These are phyloP conservation scores for Agrochola lychnidis DNA, from an alignment of 2,888 invertebrate species.

Conservation along the genomic window DNA sequence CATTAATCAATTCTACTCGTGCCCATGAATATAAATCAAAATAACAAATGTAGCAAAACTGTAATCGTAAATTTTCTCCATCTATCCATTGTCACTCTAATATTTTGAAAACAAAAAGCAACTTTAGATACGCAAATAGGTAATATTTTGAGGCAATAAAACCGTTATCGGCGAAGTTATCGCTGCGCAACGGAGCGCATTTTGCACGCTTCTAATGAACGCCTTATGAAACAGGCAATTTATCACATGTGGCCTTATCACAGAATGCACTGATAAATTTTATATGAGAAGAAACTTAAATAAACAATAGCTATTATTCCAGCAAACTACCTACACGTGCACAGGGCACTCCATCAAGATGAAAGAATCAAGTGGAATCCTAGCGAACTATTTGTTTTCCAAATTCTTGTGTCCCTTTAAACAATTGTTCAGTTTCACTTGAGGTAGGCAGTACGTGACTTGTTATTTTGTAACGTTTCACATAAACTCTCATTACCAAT, in stretches of 20 bases:
- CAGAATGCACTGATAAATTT: conserved; percentile 86
- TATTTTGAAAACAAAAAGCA: conserved; percentile 74
- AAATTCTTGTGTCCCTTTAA: conserved; percentile 75
- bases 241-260: conserved; percentile 89
- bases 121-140: conserved; percentile 84
- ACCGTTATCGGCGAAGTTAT: conserved; percentile 87
- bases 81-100: conserved; percentile 71
- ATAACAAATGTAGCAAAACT: conserved; percentile 59
- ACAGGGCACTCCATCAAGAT: conserved; percentile 33
- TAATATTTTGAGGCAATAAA: conserved; percentile 89
- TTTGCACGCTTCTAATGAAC: conserved; percentile 90
- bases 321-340: conserved; percentile 59
- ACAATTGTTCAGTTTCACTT: conserved; percentile 84
- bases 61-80: conserved; percentile 58
- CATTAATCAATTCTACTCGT: conserved; percentile 61
- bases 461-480: conserved; percentile 84
- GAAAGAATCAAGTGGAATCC: conserved; percentile 47
- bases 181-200: conserved; percentile 89
- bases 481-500: conserved; percentile 86
- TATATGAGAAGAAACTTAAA: conserved; percentile 85
- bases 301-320: conserved; percentile 81
- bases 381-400: conserved; percentile 72
- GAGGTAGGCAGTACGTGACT: conserved; percentile 80
- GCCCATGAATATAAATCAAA: conserved; percentile 55
- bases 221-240: conserved; percentile 90